phyloP scores from a whole-genome alignment of 1,140 invertebrate species.

The Musca vetustissima region DNA sequence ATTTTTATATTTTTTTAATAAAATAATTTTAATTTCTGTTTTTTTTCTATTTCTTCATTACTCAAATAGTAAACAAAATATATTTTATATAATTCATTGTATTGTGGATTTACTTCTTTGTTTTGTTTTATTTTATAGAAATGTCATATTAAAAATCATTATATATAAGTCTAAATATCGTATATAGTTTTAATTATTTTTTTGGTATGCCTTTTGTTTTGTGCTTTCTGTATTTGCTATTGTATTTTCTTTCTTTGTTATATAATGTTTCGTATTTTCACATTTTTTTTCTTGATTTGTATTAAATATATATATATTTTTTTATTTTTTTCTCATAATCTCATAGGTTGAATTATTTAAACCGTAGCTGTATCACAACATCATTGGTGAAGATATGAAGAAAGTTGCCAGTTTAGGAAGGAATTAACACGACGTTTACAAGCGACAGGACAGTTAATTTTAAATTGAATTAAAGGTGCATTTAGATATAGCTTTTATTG shows the following conservation, averaged over 20 bases:
- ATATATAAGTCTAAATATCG: conserved; percentile 4
- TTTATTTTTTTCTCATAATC: not conserved
- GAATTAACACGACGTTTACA: no score
- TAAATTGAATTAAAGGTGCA: no score
- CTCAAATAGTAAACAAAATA: conserved; percentile 12
- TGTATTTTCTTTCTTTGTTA: not conserved
- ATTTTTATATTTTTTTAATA: not conserved
- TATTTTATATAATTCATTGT: not conserved
- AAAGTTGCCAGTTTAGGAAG: no score
- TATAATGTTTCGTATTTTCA: not conserved
- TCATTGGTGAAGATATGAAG: no score
- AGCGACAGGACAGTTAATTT: no score
- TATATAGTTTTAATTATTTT: not conserved
- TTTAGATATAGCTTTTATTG: no score
- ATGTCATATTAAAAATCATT: conserved; percentile 8
- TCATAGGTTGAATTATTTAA: no score
- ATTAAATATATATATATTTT: not conserved
- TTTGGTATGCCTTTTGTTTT: conserved; percentile 17
- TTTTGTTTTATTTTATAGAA: not conserved
- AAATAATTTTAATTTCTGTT: not conserved
- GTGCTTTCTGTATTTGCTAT: conserved; percentile 1
- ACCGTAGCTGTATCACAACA: no score
- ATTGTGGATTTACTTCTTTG: not conserved
- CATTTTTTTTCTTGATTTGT: conserved; percentile 4
- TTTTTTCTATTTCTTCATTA: not conserved